Conservation (phyloP, 2,797 vertebrate species). For the Thunnus albacares region DNA sequence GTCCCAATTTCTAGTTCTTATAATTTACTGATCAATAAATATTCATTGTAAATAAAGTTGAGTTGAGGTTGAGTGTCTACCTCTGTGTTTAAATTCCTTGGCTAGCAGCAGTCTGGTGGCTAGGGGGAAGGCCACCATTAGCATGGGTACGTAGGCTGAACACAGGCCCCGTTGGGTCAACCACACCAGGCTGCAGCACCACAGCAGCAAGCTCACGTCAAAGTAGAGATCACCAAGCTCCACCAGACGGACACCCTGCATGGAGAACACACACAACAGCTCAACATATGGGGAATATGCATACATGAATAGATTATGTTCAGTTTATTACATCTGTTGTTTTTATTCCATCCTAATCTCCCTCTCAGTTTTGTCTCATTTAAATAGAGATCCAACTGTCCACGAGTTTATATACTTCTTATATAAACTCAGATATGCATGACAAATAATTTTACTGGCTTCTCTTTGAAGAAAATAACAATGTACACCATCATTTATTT, state of each 20-base stretch:
- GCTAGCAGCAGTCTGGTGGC: slow-evolving; percentile 88
- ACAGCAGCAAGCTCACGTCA: slow-evolving; percentile 91
- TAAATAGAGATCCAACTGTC: not conserved
- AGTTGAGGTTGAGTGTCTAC: slow-evolving; percentile 52
- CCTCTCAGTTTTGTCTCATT: not conserved
- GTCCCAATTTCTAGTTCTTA: not conserved
- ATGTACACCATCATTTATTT: not conserved
- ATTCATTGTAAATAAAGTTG: not conserved
- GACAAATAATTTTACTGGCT: not conserved
- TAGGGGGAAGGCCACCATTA: slow-evolving; percentile 95
- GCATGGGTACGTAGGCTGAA: slow-evolving; percentile 92
- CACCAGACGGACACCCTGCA: slow-evolving; percentile 87
- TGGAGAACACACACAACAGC: slow-evolving; percentile 27
- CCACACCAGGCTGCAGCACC: slow-evolving; percentile 88
- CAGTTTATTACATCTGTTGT: no score
- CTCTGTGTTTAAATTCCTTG: slow-evolving; percentile 88
- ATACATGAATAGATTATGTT: not conserved
- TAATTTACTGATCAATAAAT: not conserved
- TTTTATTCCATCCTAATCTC: no score
- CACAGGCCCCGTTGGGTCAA: slow-evolving; percentile 91
- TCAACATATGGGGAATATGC: slow-evolving; percentile 2
- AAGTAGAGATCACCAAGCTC: slow-evolving; percentile 93
- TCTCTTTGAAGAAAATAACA: not conserved
- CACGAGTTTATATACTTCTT: not conserved
- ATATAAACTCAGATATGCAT: no score